Evolutionary conservation across 2,888 invertebrate species (phyloP).

Genomic region (Monochamus alternatus): DNA sequence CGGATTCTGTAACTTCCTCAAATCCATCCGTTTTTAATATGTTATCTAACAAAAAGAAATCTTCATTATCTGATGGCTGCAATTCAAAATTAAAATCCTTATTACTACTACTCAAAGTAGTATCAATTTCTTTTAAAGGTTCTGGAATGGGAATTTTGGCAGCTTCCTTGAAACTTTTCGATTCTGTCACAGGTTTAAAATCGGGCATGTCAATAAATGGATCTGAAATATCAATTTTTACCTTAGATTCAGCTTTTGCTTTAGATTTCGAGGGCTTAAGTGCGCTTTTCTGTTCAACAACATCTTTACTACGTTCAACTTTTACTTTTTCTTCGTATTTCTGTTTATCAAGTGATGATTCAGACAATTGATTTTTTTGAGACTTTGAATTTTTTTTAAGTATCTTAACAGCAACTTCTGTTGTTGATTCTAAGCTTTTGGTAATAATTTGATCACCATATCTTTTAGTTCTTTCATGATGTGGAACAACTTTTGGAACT

Average conservation of each 20-base stretch:
- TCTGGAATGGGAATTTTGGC: slow-evolving; percentile 23
- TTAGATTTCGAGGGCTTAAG: slow-evolving; percentile 39
- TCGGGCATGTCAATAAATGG: slow-evolving; percentile 39
- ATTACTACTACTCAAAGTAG: slow-evolving; percentile 24
- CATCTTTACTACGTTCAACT: slow-evolving; percentile 12
- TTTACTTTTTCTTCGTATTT: slow-evolving; percentile 34
- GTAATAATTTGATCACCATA: slow-evolving; percentile 58
- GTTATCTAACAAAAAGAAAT: slow-evolving; percentile 58
- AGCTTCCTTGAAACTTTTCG: slow-evolving; percentile 30
- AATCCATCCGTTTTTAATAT: slow-evolving; percentile 55
- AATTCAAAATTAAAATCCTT: slow-evolving; percentile 48
- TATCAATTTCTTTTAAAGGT: slow-evolving; percentile 32
- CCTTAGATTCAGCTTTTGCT: slow-evolving; percentile 35
- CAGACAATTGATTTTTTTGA: slow-evolving; percentile 40
- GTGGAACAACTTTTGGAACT: slow-evolving; percentile 70
- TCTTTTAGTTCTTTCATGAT: slow-evolving; percentile 47
- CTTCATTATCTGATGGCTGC: slow-evolving; percentile 56
- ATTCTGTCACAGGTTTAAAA: slow-evolving; percentile 16
- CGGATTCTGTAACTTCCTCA: slow-evolving; percentile 60
- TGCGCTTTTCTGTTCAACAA: slow-evolving; percentile 38
- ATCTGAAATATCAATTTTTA: slow-evolving; percentile 37
- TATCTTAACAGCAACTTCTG: slow-evolving; percentile 61
- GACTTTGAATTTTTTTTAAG: slow-evolving; percentile 47
- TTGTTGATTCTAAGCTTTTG: slow-evolving; percentile 59
- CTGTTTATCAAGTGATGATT: slow-evolving; percentile 36